These are phyloP conservation scores for Pseudopipra pipra DNA, from an alignment of 2,113 vertebrate genomes.

Conservation along the genomic window DNA sequence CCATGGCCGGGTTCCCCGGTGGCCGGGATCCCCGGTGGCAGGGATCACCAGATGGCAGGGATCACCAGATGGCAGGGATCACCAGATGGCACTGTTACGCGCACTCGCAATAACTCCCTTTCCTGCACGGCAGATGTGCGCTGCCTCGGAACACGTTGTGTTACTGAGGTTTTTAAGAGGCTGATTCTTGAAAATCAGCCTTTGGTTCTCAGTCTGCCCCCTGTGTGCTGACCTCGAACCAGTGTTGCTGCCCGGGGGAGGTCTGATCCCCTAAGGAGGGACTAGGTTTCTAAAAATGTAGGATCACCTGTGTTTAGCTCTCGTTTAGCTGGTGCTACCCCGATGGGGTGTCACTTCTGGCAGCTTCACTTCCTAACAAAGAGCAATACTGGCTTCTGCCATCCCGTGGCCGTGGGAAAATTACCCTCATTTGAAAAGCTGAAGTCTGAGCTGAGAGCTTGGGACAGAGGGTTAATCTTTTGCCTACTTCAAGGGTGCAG, in stretches of 20 bases:
- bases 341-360: neutral
- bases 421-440: neutral
- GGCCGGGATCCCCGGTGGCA: neutral
- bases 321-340: neutral
- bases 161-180: neutral
- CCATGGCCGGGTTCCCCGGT: neutral
- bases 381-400: neutral
- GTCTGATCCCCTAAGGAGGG: neutral
- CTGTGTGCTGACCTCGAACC: neutral
- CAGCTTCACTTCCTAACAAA: neutral
- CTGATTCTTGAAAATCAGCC: neutral
- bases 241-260: neutral
- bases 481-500: neutral
- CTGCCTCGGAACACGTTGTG: accelerated
- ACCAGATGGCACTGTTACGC: slow-evolving; percentile 21
- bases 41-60: neutral
- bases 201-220: accelerated
- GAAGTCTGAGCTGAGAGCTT: neutral
- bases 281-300: neutral
- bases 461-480: neutral
- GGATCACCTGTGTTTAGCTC: no score
- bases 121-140: accelerated
- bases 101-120: accelerated
- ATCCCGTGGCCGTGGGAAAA: neutral
- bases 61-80: neutral